Evolutionary conservation across 2,888 invertebrate genomes (phyloP).

Genomic region (Carpatolechia fugitivella): DNA sequence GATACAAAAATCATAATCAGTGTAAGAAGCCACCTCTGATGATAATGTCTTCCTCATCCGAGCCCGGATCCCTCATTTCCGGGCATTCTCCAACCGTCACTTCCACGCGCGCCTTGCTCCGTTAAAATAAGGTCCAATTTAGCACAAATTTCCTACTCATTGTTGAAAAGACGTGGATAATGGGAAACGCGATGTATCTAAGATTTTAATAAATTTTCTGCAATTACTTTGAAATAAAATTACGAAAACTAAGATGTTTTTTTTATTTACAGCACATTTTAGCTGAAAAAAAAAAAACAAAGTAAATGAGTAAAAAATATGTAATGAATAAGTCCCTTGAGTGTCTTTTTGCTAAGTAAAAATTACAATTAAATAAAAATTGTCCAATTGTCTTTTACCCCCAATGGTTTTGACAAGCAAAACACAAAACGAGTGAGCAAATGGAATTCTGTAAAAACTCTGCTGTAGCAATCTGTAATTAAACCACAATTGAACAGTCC

Average conservation of each 20-base stretch:
- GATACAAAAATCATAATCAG: background rate
- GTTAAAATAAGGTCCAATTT: conserved; percentile 16
- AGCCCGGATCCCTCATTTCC: conserved; percentile 19
- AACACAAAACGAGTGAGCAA: too few relatives aligned
- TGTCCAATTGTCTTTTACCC: too few relatives aligned
- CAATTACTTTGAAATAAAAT: too few relatives aligned
- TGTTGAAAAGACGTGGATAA: conserved; percentile 20
- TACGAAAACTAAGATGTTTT: background rate
- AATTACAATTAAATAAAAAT: too few relatives aligned
- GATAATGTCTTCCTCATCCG: background rate
- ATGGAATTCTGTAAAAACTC: too few relatives aligned
- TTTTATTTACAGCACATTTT: background rate
- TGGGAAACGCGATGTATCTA: background rate
- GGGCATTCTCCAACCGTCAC: conserved; percentile 27
- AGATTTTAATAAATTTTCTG: background rate
- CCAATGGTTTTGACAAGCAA: too few relatives aligned
- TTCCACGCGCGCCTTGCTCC: conserved; percentile 21
- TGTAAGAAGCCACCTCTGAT: background rate
- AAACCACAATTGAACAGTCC: background rate
- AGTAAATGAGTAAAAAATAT: too few relatives aligned
- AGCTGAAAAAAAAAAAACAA: too few relatives aligned
- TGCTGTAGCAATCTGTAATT: too few relatives aligned
- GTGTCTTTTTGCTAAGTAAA: too few relatives aligned
- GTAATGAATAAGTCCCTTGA: too few relatives aligned
- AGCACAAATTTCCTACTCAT: conserved; percentile 15